These are phyloP conservation scores for Coptodon bakossiorum DNA, from an alignment of 2,113 vertebrate genomes.

Conservation along the genomic window DNA sequence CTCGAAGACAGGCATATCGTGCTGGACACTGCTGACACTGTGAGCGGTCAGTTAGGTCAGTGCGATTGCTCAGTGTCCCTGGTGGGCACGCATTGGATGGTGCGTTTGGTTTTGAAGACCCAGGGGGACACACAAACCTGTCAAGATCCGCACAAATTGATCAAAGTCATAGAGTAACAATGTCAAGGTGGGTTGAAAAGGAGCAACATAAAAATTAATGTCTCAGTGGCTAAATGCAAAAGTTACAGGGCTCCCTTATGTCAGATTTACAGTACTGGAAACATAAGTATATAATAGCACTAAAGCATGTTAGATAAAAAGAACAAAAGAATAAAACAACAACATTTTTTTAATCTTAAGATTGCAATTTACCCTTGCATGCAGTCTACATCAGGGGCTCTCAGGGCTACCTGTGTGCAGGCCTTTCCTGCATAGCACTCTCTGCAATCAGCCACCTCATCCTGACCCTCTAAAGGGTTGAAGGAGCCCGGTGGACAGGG, in stretches of 20 bases:
- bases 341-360: not conserved
- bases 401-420: constrained; percentile 77
- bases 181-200: not conserved
- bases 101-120: constrained; percentile 75
- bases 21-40: constrained; percentile 80
- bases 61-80: constrained; percentile 72
- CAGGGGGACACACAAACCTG: constrained; percentile 79
- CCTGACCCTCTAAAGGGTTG: constrained; percentile 79
- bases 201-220: not conserved
- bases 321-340: not conserved
- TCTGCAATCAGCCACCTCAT: constrained; percentile 73
- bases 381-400: constrained; percentile 74
- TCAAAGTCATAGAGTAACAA: not conserved
- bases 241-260: not conserved
- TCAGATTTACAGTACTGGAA: not conserved
- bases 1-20: constrained; percentile 75
- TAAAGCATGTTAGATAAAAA: not conserved
- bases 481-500: constrained; percentile 77
- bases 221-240: not conserved
- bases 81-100: constrained; percentile 76
- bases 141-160: not conserved
- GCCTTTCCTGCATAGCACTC: constrained; percentile 78
- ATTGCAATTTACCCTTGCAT: constrained; percentile 72
- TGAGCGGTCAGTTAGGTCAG: constrained; percentile 76
- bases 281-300: not conserved